Base-by-base conservation (phyloP, 64 coral and sea anemone genomes). In the Stichodactyla helianthus region DNA sequence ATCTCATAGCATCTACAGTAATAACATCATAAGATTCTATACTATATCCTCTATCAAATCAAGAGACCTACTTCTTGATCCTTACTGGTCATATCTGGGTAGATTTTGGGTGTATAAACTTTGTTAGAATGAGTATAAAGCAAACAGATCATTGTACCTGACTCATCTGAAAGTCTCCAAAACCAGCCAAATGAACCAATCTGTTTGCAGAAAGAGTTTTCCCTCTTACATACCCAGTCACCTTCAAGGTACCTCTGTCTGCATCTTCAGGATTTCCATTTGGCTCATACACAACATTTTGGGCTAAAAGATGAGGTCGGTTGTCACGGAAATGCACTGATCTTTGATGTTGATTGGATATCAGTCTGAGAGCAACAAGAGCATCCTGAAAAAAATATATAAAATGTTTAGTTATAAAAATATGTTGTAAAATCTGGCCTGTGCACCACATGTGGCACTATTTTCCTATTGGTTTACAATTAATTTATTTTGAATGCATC, bases 101-200 rank as follows among this genome's bases (percentile, higher is more conserved):
- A 44, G 35, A 44, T 44, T 44, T 44, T 44, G 35, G 35, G 35
- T 44, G 35, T 44, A 44, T 44, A 44, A 44, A 44, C 35, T 44
- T 44, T 44, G 35, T 44, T 44, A 58, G 55, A 58, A 18, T 15
- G 1, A 7, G 18, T 31, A 44, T 18, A 10, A 81, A 81, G 10
- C 10, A 35, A 81, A 51, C 28, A 79, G 16, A 52, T 52, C 20
- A 80, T 16, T 52, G 19, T 63, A 99, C 97, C 90, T 99, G 97
- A 25, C 80, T 86, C 79, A 99, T 93, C 51, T 99, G 93, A 59
- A 99, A 99, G 56, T 92, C 91, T 57, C 97, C 97, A 89, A 86
- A 99, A 8, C 97, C 97, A 50, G 97, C 90, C 68, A 99, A 64
- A 59, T 99, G 91, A 71, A 95, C 90, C 15, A 99, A 85, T 89